phyloP scores from a whole-genome alignment of 2,113 vertebrate species.

The Pantherophis guttatus region DNA sequence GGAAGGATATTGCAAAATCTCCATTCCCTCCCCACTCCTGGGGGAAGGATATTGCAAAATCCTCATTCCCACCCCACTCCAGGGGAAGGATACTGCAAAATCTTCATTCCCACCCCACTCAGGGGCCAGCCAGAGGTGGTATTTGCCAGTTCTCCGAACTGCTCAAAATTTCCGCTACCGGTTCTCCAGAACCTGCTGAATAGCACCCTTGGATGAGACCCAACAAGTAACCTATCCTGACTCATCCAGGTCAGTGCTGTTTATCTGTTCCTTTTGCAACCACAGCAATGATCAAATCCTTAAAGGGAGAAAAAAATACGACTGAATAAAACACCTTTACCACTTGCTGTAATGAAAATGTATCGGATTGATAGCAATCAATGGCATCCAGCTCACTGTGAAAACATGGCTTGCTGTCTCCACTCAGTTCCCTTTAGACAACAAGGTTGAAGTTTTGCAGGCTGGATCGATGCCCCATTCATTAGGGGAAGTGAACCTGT shows the following conservation, averaged over 20 bases:
- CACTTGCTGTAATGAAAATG: constrained; percentile 54
- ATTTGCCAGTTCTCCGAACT: too few species aligned
- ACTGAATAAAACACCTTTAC: not conserved
- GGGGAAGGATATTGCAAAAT: too few species aligned
- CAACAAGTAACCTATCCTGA: constrained; percentile 5
- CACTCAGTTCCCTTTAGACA: constrained; percentile 27
- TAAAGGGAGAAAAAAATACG: constrained; percentile 45
- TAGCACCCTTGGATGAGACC: not conserved
- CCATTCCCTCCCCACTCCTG: too few species aligned
- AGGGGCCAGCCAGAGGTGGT: too few species aligned
- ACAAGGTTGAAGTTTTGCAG: constrained; percentile 48
- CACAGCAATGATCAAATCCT: constrained; percentile 44
- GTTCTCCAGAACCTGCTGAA: too few species aligned
- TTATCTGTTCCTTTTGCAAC: constrained; percentile 58
- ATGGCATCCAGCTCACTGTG: constrained; percentile 23
- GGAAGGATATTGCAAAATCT: too few species aligned
- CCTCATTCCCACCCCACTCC: too few species aligned
- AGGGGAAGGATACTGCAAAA: too few species aligned
- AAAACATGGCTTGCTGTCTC: constrained; percentile 29
- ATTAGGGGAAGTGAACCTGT: constrained; percentile 34
- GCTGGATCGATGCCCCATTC: constrained; percentile 44
- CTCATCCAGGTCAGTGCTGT: constrained; percentile 28
- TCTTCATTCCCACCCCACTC: too few species aligned
- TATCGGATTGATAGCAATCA: constrained; percentile 46
- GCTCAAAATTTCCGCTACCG: too few species aligned